Evolutionary conservation across 2,113 vertebrate genomes (phyloP).

Genomic region (Theristicus caerulescens): DNA sequence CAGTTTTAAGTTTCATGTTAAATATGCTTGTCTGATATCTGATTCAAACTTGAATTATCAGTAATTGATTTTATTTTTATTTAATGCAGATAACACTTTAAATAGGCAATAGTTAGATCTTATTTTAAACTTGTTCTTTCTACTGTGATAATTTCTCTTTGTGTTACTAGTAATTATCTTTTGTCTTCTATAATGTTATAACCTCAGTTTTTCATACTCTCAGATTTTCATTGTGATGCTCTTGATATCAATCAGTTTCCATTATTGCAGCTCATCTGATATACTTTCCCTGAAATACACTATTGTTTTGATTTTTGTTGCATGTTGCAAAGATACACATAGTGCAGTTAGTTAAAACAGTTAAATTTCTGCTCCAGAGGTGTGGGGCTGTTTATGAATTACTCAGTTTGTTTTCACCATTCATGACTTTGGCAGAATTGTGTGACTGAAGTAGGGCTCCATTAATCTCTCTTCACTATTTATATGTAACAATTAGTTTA

Average conservation of each 20-base stretch:
- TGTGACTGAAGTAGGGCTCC: conserved; percentile 52
- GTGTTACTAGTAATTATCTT: conserved; percentile 5
- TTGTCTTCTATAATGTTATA: conserved; percentile 33
- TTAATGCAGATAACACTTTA: not conserved
- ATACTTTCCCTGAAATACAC: not conserved
- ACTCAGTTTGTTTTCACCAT: not conserved
- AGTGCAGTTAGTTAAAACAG: conserved; percentile 17
- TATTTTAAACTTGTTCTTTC: conserved; percentile 34
- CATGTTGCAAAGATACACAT: not conserved
- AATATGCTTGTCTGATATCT: not conserved
- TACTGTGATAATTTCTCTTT: not conserved
- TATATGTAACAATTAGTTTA: conserved; percentile 59
- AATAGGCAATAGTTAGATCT: not conserved
- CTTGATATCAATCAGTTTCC: not conserved
- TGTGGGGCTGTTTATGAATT: conserved; percentile 23
- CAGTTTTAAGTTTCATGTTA: not conserved
- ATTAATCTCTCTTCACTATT: conserved; percentile 51
- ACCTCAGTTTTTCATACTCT: not conserved
- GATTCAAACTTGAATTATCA: not conserved
- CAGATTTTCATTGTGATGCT: conserved; percentile 7
- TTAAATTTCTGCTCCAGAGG: not conserved
- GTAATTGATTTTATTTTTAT: not conserved
- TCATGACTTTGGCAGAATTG: conserved; percentile 16
- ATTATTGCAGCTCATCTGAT: conserved; percentile 2
- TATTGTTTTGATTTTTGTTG: conserved; percentile 30